Conservation (phyloP, 2,797 vertebrate species). For the Centropyge bicolor region DNA sequence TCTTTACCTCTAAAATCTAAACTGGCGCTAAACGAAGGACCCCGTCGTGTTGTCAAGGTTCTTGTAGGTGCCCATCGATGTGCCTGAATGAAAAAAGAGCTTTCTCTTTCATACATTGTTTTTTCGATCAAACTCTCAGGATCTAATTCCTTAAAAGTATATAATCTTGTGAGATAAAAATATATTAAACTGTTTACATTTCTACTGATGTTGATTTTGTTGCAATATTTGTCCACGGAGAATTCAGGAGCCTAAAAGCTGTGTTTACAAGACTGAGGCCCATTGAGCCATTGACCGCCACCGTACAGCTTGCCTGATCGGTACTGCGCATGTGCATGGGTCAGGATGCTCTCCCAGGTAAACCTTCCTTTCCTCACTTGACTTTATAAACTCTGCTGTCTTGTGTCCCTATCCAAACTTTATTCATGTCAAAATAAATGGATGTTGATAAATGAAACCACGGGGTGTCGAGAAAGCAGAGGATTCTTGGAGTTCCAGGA, state of each 20-base stretch:
- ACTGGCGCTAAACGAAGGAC: slow-evolving; percentile 83
- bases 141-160: rapidly evolving
- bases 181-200: rapidly evolving
- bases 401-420: no score
- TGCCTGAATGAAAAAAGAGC: slow-evolving; percentile 54
- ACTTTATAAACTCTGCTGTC: no score
- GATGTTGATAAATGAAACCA: no score
- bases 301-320: no score
- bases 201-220: neutral
- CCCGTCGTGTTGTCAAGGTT: slow-evolving; percentile 64
- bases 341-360: no score
- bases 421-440: no score
- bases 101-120: rapidly evolving
- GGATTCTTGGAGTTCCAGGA: no score
- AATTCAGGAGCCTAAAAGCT: neutral
- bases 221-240: neutral
- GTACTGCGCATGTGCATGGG: no score
- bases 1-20: slow-evolving; percentile 41
- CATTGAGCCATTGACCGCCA: no score
- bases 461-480: no score
- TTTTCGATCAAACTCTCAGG: neutral
- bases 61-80: neutral
- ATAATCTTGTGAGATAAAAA: rapidly evolving
- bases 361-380: no score
- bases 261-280: neutral